These are phyloP conservation scores for Biston betularia DNA, from an alignment of 2,888 invertebrate species.

Conservation along the genomic window DNA sequence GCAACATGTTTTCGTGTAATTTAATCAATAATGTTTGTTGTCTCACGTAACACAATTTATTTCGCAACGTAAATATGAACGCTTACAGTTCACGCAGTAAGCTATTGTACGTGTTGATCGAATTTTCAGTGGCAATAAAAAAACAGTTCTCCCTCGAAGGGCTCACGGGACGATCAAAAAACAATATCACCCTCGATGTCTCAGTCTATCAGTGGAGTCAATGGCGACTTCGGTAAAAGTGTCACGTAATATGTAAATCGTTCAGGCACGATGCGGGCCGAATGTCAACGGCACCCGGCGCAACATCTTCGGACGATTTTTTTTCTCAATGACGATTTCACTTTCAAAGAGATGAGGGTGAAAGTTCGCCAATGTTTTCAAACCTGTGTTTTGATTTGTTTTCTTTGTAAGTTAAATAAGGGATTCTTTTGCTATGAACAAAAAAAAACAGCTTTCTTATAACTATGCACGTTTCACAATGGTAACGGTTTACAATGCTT, in stretches of 20 bases:
- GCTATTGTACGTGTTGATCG: slow-evolving; percentile 51
- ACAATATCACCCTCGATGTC: slow-evolving; percentile 81
- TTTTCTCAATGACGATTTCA: slow-evolving; percentile 73
- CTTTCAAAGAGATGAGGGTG: slow-evolving; percentile 63
- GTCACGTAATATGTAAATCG: slow-evolving; percentile 86
- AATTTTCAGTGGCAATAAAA: slow-evolving; percentile 75
- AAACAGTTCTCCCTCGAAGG: slow-evolving; percentile 69
- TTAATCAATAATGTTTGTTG: slow-evolving; percentile 72
- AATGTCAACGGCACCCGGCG: slow-evolving; percentile 80
- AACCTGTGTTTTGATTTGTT: slow-evolving; percentile 54
- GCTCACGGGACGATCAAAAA: slow-evolving; percentile 70
- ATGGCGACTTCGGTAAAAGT: slow-evolving; percentile 80
- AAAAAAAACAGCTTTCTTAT: too few species aligned
- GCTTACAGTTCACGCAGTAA: slow-evolving; percentile 27
- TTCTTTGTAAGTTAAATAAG: slow-evolving; percentile 24
- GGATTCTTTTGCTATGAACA: neutral
- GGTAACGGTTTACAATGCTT: too few species aligned
- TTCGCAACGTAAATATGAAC: slow-evolving; percentile 52
- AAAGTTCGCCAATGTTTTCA: slow-evolving; percentile 53
- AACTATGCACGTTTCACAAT: too few species aligned
- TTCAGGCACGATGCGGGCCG: slow-evolving; percentile 82
- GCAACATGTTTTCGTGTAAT: slow-evolving; percentile 71
- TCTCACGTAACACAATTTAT: slow-evolving; percentile 60
- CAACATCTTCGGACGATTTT: slow-evolving; percentile 75
- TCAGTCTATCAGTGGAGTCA: slow-evolving; percentile 82